Evolutionary conservation across 2,888 invertebrate genomes (phyloP), one percentile per base, ranked within the genome.

Genomic region (Drosophila sordidula): DNA sequence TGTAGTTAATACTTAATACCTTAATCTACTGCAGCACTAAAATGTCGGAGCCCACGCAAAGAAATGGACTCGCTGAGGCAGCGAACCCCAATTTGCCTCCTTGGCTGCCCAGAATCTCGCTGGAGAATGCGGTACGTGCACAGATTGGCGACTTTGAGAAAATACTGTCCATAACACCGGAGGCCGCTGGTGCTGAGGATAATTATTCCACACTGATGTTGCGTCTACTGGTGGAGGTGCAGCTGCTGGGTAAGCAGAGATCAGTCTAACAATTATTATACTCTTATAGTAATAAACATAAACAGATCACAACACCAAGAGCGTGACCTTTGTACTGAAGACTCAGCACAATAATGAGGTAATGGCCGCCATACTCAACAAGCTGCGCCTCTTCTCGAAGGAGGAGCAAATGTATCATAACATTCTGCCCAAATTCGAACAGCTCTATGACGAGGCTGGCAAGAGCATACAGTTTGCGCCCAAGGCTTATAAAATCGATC

Each of bases 391-490:
- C 4, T 92, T 91, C 51, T 80, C 87, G 11, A 91, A 91, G 65
- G 92, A 92, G 75, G 91, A 90, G 14, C 74, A 86, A 65, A 89
- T 91, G 75, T 92, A 92, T 52, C 80, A 86, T 32, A 75, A 49
- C 25, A 81, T 92, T 18, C 47, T 92, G 56, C 91, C 91, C 18
- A 89, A 90, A 47, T 91, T 92, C 47, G 91, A 91, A 50, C 57
- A 87, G 38, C 65, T 92, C 0, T 92, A 87, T 54, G 64, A 62
- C 1, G 83, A 89, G 22, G 83, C 71, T 0, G 90, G 90, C 14
- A 87, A 89, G n/a, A 32, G 46, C 3, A 67, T 90, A 3, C 77
- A 80, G 50, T 91, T 92, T 50, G 90, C 90, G 3, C 91, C 92
- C 0, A 84, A 73, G 9, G 89, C 89, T 3, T 91, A 67, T 52